A percentile compares a stretch with the other conserved stretches of the same genome.
phyloP scores from a whole-genome alignment of 2,888 invertebrate species.

The Ptychoptera albimana region DNA sequence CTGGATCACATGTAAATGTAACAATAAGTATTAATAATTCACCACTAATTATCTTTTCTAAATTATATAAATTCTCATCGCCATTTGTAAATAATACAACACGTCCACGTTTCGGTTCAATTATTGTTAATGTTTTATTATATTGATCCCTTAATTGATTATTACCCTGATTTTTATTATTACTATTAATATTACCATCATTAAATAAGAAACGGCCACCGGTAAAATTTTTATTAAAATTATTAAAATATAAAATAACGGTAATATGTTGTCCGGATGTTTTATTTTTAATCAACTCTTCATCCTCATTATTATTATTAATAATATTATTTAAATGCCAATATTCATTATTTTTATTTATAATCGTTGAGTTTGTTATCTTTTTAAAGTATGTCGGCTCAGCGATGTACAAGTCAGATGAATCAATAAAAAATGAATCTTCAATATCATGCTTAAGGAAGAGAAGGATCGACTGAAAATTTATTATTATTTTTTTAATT shows the following conservation, averaged over 20 bases:
- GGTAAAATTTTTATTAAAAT: constrained; percentile 58
- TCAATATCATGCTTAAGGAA: constrained; percentile 51
- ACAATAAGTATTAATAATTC: no score
- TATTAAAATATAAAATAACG: constrained; percentile 52
- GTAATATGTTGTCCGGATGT: no score
- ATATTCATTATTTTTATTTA: constrained; percentile 71
- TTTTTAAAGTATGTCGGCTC: constrained; percentile 81
- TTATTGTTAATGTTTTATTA: constrained; percentile 43
- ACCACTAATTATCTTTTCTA: constrained; percentile 48
- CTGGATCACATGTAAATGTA: constrained; percentile 59
- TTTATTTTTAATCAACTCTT: not conserved
- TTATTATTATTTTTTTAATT: no score
- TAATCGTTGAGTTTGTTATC: constrained; percentile 51
- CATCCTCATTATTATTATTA: not conserved
- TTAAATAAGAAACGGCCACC: constrained; percentile 73
- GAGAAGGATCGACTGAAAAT: no score
- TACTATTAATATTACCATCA: constrained; percentile 32
- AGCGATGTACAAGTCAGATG: constrained; percentile 52
- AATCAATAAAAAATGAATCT: constrained; percentile 53
- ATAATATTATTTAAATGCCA: constrained; percentile 43
- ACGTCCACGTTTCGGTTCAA: constrained; percentile 64
- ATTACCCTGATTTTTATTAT: no score
- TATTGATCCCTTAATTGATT: constrained; percentile 24
- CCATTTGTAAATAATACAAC: constrained; percentile 79
- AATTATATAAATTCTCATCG: constrained; percentile 66